A percentile compares a stretch with the other conserved stretches of the same genome.
phyloP scores from a whole-genome alignment of 2,888 invertebrate genomes.

The Drosophila glabriapex region DNA sequence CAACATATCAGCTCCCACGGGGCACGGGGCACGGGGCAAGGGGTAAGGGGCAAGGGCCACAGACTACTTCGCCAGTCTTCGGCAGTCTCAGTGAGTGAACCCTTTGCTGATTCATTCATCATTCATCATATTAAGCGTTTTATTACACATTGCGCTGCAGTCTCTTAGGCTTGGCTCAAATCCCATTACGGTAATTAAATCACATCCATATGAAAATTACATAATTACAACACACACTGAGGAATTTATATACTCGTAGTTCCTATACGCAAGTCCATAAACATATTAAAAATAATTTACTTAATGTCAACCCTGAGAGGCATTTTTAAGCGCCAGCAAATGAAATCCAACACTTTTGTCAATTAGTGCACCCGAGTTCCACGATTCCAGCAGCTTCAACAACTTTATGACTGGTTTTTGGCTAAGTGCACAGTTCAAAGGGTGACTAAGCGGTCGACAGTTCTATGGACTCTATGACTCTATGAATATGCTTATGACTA shows the following conservation, averaged over 20 bases:
- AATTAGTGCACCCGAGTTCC: slow-evolving; percentile 65
- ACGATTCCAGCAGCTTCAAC: background rate
- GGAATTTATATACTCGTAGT: slow-evolving; percentile 52
- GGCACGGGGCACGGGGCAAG: background rate
- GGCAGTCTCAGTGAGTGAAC: slow-evolving; percentile 47
- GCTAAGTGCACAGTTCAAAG: slow-evolving; percentile 65
- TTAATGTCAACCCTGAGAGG: slow-evolving; percentile 77
- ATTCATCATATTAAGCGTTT: slow-evolving; percentile 85
- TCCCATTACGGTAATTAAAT: slow-evolving; percentile 85
- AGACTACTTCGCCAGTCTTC: slow-evolving; percentile 1
- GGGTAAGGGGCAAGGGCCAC: slow-evolving; percentile 12
- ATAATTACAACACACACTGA: slow-evolving; percentile 74
- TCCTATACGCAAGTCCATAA: slow-evolving; percentile 79
- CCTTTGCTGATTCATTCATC: slow-evolving; percentile 78
- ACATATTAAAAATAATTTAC: slow-evolving; percentile 85
- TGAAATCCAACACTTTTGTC: slow-evolving; percentile 82
- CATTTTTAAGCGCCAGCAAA: slow-evolving; percentile 60
- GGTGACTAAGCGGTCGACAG: slow-evolving; percentile 55
- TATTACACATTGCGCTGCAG: slow-evolving; percentile 76
- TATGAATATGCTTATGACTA: slow-evolving; percentile 35
- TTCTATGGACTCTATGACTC: slow-evolving; percentile 1
- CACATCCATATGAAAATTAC: slow-evolving; percentile 84
- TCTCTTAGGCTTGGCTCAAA: slow-evolving; percentile 70
- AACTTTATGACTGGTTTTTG: slow-evolving; percentile 38
- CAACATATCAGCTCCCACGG: background rate